These are phyloP conservation scores for Pangasius mekongensis DNA, from an alignment of 2,797 vertebrate species.

Conservation along the genomic window DNA sequence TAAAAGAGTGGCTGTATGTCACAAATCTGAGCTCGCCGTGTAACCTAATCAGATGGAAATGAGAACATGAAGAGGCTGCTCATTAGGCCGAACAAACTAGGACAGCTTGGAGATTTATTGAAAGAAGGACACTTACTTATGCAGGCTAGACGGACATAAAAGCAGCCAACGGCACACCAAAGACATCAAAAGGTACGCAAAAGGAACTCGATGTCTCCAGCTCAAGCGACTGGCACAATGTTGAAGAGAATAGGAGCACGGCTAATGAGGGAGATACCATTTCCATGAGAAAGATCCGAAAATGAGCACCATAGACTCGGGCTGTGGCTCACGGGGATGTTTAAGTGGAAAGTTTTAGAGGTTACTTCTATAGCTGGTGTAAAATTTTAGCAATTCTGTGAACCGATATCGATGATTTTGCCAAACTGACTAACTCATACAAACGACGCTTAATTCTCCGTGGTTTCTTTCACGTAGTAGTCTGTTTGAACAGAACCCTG, in stretches of 20 bases:
- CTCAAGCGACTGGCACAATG: conserved; percentile 50
- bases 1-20: conserved; percentile 49
- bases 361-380: not conserved
- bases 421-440: not conserved
- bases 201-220: conserved; percentile 39
- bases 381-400: not conserved
- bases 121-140: conserved; percentile 58
- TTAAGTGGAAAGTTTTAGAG: not conserved
- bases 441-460: not conserved
- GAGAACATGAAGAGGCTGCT: conserved; percentile 59
- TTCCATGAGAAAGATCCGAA: conserved; percentile 42
- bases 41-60: conserved; percentile 64
- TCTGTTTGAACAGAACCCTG: not conserved
- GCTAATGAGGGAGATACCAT: conserved; percentile 55
- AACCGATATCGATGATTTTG: not conserved
- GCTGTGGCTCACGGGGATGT: not conserved
- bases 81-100: conserved; percentile 60
- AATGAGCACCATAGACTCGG: not conserved
- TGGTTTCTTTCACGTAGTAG: not conserved
- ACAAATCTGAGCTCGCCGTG: conserved; percentile 49
- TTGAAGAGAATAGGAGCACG: conserved; percentile 48
- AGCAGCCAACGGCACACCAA: conserved; percentile 48
- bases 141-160: conserved; percentile 58
- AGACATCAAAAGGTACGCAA: conserved; percentile 50
- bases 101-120: conserved; percentile 63